A percentile compares a stretch with the other conserved stretches of the same genome.
Conservation (phyloP, 2,797 vertebrate species). For the Sebastes steindachneri region DNA sequence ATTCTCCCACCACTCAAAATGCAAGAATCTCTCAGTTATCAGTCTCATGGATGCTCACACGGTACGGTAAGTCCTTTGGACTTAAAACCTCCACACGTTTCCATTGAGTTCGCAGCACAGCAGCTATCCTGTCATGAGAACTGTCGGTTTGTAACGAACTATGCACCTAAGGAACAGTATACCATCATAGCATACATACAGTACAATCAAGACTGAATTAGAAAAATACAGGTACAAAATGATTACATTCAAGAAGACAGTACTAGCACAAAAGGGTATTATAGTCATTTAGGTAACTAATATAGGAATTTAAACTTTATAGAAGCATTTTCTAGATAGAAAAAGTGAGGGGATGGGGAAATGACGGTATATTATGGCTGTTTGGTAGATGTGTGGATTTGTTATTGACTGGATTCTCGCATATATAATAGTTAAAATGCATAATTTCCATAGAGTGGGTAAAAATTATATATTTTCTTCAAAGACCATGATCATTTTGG, state of each 20-base stretch:
- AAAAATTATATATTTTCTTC: conserved; percentile 66
- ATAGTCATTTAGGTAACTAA: conserved; percentile 84
- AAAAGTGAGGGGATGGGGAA: conserved; percentile 69
- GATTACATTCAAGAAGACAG: conserved; percentile 90
- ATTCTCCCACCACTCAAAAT: conserved; percentile 56
- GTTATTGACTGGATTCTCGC: conserved; percentile 69
- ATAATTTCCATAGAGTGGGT: conserved; percentile 66
- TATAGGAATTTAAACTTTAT: conserved; percentile 85
- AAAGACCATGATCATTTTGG: conserved; percentile 80
- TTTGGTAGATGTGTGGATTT: conserved; percentile 69
- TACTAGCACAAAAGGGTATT: conserved; percentile 88
- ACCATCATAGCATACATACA: conserved; percentile 82
- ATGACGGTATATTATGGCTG: conserved; percentile 77
- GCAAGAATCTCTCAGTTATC: conserved; percentile 64
- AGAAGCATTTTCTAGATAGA: conserved; percentile 85
- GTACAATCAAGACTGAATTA: conserved; percentile 87
- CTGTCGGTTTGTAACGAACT: conserved; percentile 73
- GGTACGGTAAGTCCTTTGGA: conserved; percentile 62
- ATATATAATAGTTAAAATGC: conserved; percentile 65
- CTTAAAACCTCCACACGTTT: conserved; percentile 47
- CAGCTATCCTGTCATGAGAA: conserved; percentile 68
- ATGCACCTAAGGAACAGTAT: conserved; percentile 78
- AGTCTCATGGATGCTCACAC: conserved; percentile 55
- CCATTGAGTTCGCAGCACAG: conserved; percentile 62
- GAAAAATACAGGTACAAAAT: conserved; percentile 92